Percentiles rank a stretch among this genome's conserved stretches.
phyloP scores from a whole-genome alignment of 2,113 vertebrate species.

The Phylloscopus trochiloides region DNA sequence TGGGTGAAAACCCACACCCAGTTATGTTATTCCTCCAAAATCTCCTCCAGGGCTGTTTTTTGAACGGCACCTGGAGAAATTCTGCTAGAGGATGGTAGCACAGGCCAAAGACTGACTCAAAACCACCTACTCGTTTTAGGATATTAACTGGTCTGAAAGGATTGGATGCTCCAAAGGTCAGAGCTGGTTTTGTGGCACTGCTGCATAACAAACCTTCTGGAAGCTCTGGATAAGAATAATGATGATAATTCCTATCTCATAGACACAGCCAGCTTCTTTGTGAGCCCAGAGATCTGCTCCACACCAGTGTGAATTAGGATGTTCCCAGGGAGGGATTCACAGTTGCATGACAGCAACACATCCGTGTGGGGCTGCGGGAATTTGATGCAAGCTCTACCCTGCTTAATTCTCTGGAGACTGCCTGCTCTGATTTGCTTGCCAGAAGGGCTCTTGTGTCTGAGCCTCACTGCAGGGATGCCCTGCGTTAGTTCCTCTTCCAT shows the following conservation, averaged over 20 bases:
- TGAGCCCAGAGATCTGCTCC: not conserved
- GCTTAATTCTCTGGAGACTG: not conserved
- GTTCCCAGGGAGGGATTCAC: not conserved
- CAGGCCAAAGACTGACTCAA: not conserved
- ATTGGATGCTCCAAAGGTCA: not conserved
- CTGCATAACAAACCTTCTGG: not conserved
- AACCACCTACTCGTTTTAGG: not conserved
- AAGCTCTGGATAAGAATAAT: not conserved
- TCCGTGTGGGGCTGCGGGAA: not conserved
- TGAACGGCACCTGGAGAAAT: not conserved
- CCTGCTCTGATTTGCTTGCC: not conserved
- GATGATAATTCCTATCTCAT: not conserved
- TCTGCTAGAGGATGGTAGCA: not conserved
- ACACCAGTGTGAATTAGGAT: not conserved
- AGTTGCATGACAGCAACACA: not conserved
- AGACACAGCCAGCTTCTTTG: not conserved
- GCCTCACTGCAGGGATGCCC: not conserved
- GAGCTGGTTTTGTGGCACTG: not conserved
- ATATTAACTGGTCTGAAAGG: not conserved
- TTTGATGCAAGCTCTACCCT: not conserved
- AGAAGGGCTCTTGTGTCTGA: not conserved
- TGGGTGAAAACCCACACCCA: not conserved
- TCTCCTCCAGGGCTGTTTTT: not conserved
- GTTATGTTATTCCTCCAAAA: not conserved
- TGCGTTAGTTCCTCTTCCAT: conserved; percentile 1